phyloP scores from a whole-genome alignment of 37 sponge, comb jelly and placozoan species.

The Geodia barretti region DNA sequence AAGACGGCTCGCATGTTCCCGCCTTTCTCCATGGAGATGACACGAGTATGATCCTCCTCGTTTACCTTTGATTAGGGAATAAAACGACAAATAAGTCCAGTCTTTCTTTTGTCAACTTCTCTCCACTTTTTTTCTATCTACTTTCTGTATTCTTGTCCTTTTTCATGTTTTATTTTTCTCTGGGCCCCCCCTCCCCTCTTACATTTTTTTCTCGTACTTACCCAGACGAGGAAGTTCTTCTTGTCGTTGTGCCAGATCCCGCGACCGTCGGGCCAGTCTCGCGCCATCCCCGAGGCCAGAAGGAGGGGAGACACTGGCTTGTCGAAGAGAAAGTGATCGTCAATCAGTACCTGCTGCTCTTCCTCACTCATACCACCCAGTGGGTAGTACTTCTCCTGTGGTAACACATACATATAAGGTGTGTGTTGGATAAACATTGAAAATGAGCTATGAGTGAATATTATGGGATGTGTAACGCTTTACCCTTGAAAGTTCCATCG shows the following conservation, averaged over 20 bases:
- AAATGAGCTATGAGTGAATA: no score
- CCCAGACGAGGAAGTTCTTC: conserved; percentile 76
- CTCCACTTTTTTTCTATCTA: no score
- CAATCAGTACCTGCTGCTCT: conserved; percentile 66
- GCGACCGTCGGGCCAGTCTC: conserved; percentile 79
- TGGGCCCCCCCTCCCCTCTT: no score
- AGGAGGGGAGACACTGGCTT: conserved; percentile 47
- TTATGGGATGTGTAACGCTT: no score
- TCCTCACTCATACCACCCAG: conserved; percentile 62
- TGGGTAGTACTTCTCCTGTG: conserved; percentile 78
- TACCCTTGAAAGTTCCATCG: conserved; percentile 30
- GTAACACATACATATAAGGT: no score
- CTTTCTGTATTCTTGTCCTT: no score
- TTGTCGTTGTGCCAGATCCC: conserved; percentile 67
- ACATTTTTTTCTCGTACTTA: no score
- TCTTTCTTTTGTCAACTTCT: no score
- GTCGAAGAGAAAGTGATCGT: conserved; percentile 76
- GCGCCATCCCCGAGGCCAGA: conserved; percentile 39
- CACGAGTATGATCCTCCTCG: neutral
- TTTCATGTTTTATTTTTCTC: no score
- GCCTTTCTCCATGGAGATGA: neutral
- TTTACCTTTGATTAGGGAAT: no score
- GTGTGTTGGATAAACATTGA: neutral
- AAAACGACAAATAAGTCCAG: no score
- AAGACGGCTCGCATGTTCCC: neutral